phyloP scores from a whole-genome alignment of 2,888 invertebrate genomes.

The Trimorus sp. region DNA sequence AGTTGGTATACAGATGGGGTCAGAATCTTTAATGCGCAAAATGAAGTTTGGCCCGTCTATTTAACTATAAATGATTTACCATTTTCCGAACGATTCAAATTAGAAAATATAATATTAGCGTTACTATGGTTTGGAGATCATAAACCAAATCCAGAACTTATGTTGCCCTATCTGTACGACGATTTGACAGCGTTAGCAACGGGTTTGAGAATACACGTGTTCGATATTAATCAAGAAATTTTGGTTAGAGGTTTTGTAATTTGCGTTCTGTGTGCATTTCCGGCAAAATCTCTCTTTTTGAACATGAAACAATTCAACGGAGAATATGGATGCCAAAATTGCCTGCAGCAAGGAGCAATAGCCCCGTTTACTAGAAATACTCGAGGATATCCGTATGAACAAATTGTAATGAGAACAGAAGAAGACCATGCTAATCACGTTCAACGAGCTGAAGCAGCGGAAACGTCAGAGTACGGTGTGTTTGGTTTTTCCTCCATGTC shows the following conservation, averaged over 20 bases:
- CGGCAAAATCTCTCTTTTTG: conserved; percentile 60
- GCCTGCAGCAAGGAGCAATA: conserved; percentile 32
- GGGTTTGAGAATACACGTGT: conserved; percentile 11
- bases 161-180: conserved; percentile 1
- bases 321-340: conserved; percentile 52
- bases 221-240: not conserved
- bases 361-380: conserved; percentile 14
- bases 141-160: conserved; percentile 17
- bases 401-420: conserved; percentile 28
- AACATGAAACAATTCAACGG: conserved; percentile 58
- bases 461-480: not conserved
- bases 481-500: not conserved
- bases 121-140: conserved; percentile 19
- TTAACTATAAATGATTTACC: conserved; percentile 33
- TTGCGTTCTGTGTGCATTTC: conserved; percentile 46
- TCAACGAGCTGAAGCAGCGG: not conserved
- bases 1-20: conserved; percentile 4
- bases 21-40: not conserved
- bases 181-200: not conserved
- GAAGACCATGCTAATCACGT: conserved; percentile 10
- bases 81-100: not conserved
- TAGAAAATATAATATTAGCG: conserved; percentile 17
- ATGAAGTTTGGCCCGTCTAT: conserved; percentile 29
- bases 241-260: not conserved
- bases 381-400: conserved; percentile 22